These are phyloP conservation scores for Marcusenius ussheri DNA, from an alignment of 2,113 vertebrate genomes.

Conservation along the genomic window DNA sequence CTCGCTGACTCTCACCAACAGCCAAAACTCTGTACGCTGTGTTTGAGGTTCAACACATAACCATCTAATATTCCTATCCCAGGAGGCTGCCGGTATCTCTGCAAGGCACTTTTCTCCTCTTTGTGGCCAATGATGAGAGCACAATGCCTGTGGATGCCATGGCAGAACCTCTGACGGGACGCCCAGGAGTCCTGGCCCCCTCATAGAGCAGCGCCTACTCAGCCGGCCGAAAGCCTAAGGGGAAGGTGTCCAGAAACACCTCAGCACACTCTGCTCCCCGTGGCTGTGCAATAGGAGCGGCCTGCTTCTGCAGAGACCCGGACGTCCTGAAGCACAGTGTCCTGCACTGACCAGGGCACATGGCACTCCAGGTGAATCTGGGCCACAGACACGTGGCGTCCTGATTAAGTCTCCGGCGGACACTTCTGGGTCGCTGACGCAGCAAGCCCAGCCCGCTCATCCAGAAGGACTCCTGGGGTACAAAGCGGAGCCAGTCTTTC, in stretches of 20 bases:
- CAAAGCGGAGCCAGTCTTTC: background rate
- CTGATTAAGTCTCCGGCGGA: background rate
- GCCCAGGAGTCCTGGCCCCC: background rate
- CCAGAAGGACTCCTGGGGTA: background rate
- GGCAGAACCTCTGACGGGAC: background rate
- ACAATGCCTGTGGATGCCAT: background rate
- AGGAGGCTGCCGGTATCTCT: background rate
- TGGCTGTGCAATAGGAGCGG: background rate
- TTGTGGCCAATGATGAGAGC: background rate
- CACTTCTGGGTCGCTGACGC: background rate
- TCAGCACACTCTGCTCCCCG: background rate
- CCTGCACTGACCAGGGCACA: background rate
- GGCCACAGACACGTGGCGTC: background rate
- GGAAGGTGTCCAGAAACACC: background rate
- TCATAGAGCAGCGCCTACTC: background rate
- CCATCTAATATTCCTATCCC: background rate
- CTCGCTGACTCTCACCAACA: background rate
- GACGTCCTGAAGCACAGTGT: background rate
- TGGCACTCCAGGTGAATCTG: background rate
- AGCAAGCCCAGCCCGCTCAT: background rate
- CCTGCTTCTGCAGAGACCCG: background rate
- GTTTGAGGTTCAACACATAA: background rate
- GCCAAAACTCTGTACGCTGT: background rate
- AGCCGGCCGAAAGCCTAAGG: background rate
- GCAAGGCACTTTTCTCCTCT: background rate